Conservation (phyloP, 2,888 invertebrate species). For the Ormyrus thymus region DNA sequence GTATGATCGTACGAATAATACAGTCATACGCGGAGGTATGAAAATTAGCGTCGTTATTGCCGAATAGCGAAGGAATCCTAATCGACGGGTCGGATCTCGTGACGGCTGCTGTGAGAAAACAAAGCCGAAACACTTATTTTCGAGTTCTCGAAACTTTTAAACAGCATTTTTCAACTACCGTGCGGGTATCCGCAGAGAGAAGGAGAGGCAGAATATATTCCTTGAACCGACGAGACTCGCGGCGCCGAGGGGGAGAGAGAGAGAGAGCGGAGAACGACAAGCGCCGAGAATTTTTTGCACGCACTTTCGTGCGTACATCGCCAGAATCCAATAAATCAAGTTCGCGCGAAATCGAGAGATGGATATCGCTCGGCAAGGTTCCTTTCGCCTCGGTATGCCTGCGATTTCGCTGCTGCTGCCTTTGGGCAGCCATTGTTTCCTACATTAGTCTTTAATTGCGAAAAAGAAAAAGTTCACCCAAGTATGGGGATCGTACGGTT, state of each 20-base stretch:
- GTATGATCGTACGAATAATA: too few species aligned
- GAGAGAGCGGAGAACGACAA: constrained; percentile 28
- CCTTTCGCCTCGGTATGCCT: constrained; percentile 34
- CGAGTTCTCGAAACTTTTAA: constrained; percentile 17
- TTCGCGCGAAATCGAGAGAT: constrained; percentile 67
- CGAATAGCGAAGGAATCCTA: too few species aligned
- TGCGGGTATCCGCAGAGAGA: background rate
- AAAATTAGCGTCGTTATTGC: too few species aligned
- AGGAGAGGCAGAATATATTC: constrained; percentile 9
- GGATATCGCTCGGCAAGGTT: constrained; percentile 60
- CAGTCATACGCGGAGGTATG: too few species aligned
- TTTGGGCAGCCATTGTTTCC: too few species aligned
- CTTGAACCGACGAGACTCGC: constrained; percentile 14
- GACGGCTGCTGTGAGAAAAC: background rate
- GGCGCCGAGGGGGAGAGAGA: constrained; percentile 6
- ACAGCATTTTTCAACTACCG: constrained; percentile 41
- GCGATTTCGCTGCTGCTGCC: constrained; percentile 13
- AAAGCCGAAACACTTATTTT: constrained; percentile 5
- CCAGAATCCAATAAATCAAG: constrained; percentile 67
- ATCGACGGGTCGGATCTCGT: too few species aligned
- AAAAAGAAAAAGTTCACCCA: too few species aligned
- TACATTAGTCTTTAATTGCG: too few species aligned
- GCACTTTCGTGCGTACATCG: constrained; percentile 61
- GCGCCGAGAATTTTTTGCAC: constrained; percentile 57
- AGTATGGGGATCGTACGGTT: too few species aligned